Conservation (phyloP, 2,113 vertebrate species). For the Progne subis region DNA sequence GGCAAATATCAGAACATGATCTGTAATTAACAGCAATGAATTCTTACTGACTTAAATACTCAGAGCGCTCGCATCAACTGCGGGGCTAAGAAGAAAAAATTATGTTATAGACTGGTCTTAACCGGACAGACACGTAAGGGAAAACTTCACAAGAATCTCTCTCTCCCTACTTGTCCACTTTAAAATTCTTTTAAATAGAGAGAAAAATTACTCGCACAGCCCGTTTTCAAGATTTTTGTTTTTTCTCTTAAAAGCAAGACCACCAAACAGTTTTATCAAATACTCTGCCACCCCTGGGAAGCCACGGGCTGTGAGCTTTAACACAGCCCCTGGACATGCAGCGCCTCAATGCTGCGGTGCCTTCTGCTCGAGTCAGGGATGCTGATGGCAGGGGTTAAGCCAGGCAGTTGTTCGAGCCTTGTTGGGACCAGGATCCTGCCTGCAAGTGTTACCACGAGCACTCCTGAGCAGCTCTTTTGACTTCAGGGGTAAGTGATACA, state of each 20-base stretch:
- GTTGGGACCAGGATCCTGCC: neutral
- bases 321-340: accelerated
- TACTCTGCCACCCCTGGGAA: neutral
- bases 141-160: neutral
- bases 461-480: neutral
- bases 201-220: neutral
- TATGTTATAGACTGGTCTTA: neutral
- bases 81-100: neutral
- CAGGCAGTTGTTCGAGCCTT: neutral
- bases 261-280: neutral
- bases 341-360: neutral
- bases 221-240: neutral
- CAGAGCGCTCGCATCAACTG: neutral
- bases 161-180: neutral
- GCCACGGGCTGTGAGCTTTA: accelerated
- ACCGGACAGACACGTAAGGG: neutral
- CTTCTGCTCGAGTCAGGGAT: neutral
- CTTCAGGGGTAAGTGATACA: neutral
- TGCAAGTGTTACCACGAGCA: neutral
- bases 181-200: neutral
- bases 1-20: slow-evolving; percentile 39
- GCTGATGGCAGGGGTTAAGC: neutral
- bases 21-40: slow-evolving; percentile 51
- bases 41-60: slow-evolving; percentile 24
- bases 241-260: neutral